phyloP scores from a whole-genome alignment of 2,113 vertebrate species.

The Atlantisia rogersi region DNA sequence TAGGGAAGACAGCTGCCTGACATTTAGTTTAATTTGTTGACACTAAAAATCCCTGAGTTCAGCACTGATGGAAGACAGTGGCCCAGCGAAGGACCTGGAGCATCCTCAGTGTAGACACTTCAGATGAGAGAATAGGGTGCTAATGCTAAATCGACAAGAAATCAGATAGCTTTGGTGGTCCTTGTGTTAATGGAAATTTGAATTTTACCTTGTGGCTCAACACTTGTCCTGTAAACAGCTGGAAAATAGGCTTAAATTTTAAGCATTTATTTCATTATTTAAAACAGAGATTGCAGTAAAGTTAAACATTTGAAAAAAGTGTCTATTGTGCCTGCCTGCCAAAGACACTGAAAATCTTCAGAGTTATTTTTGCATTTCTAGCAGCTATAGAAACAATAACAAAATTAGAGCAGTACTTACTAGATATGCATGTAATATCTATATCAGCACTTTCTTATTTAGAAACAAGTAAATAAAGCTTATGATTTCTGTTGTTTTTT shows the following conservation, averaged over 20 bases:
- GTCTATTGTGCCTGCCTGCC: neutral
- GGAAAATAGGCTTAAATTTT: neutral
- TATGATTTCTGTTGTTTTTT: neutral
- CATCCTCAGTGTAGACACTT: neutral
- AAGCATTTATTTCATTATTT: neutral
- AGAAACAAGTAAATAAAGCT: neutral
- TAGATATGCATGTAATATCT: neutral
- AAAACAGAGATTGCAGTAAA: neutral
- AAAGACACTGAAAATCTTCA: neutral
- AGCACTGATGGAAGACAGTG: slow-evolving; percentile 5
- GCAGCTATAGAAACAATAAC: neutral
- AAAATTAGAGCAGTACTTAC: neutral
- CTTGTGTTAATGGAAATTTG: neutral
- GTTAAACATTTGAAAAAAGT: neutral
- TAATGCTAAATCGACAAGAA: neutral
- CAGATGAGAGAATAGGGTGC: neutral
- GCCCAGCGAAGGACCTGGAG: neutral
- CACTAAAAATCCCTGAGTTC: slow-evolving; percentile 30
- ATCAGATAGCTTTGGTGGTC: neutral
- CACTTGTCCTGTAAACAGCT: neutral
- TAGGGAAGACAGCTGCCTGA: slow-evolving; percentile 41
- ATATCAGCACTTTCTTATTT: neutral
- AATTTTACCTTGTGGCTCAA: neutral
- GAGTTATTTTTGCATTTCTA: neutral
- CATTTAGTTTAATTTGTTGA: slow-evolving; percentile 60